phyloP scores from a whole-genome alignment of 2,797 vertebrate species.

The Falco biarmicus region DNA sequence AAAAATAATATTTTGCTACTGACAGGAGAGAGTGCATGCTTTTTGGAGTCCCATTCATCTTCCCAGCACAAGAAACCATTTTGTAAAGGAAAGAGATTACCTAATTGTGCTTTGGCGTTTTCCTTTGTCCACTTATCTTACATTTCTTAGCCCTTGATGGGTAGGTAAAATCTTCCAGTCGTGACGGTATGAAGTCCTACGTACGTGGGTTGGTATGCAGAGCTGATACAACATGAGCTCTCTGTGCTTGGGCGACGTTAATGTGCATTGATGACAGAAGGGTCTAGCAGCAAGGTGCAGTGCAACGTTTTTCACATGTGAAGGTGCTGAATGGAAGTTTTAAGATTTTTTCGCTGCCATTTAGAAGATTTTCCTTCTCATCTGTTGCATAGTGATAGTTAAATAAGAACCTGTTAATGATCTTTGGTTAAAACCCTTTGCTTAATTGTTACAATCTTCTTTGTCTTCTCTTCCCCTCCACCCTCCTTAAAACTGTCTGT shows the following conservation, averaged over 20 bases:
- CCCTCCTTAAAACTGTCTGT: neutral
- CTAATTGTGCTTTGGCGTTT: neutral
- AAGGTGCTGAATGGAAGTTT: neutral
- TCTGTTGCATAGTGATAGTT: neutral
- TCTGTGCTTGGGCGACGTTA: neutral
- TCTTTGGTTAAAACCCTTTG: neutral
- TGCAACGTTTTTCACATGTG: rapidly evolving
- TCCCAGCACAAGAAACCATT: neutral
- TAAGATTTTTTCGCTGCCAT: neutral
- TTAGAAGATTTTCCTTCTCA: neutral
- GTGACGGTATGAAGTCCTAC: neutral
- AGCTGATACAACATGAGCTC: slow-evolving; percentile 20
- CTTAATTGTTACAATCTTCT: neutral
- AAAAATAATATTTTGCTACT: neutral
- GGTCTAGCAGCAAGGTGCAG: neutral
- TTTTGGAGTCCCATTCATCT: slow-evolving; percentile 27
- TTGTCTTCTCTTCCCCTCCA: neutral
- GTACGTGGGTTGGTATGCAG: neutral
- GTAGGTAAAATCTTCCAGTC: slow-evolving; percentile 22
- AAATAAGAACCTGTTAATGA: neutral
- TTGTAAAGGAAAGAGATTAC: slow-evolving; percentile 43
- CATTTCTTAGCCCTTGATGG: slow-evolving; percentile 40
- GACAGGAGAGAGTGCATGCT: neutral
- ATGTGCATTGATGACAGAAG: neutral
- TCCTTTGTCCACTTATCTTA: slow-evolving; percentile 39